Conservation (phyloP, 2,797 vertebrate species). For the Microctenopoma steveboyesi region DNA sequence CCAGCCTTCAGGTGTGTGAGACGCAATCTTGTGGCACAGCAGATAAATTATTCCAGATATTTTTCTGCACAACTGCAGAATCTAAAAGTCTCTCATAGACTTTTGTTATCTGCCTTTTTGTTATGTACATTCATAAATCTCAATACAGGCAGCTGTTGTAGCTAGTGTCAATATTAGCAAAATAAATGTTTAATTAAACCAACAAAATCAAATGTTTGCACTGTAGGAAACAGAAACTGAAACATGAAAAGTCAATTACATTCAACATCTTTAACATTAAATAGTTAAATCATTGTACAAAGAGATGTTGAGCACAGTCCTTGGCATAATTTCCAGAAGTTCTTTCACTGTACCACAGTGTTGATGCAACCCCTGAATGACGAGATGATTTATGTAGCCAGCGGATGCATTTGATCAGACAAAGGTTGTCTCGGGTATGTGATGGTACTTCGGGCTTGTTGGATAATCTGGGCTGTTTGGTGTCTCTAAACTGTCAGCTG, state of each 20-base stretch:
- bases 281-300: too few species aligned
- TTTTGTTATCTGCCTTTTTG: neutral
- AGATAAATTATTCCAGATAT: neutral
- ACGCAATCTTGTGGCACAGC: neutral
- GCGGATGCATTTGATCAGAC: conserved; percentile 5
- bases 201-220: neutral
- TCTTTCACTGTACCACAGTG: neutral
- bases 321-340: too few species aligned
- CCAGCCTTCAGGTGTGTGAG: neutral
- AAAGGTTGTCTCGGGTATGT: neutral
- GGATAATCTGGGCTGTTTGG: conserved; percentile 41
- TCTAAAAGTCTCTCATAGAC: neutral
- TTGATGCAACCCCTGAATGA: neutral
- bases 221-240: too few species aligned
- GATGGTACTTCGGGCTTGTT: conserved; percentile 26
- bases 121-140: too few species aligned
- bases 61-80: neutral
- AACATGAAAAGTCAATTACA: too few species aligned
- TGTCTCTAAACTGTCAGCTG: conserved; percentile 55
- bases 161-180: neutral
- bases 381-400: neutral
- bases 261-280: too few species aligned
- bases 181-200: neutral
- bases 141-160: neutral
- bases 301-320: too few species aligned